Percentiles rank a stretch among this genome's conserved stretches.
These are phyloP conservation scores for Beris chalybata DNA, from an alignment of 2,888 invertebrate genomes.

Conservation along the genomic window DNA sequence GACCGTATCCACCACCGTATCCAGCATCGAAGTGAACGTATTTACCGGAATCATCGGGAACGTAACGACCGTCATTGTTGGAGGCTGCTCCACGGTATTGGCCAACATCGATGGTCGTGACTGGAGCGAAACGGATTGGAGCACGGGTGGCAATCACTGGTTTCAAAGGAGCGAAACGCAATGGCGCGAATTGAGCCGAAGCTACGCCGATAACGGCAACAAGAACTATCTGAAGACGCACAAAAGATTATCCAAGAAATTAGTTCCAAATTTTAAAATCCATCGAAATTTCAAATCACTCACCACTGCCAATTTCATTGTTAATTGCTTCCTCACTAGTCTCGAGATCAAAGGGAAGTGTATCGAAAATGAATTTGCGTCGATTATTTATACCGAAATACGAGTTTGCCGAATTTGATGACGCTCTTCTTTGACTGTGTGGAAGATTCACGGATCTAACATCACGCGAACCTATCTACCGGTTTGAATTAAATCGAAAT, in stretches of 20 bases:
- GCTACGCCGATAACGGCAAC: slow-evolving; percentile 33
- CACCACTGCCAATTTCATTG: slow-evolving; percentile 28
- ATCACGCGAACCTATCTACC: no score
- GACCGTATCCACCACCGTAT: slow-evolving; percentile 58
- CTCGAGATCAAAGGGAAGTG: slow-evolving; percentile 31
- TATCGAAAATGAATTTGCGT: slow-evolving; percentile 16
- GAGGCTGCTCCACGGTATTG: slow-evolving; percentile 40
- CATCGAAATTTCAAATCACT: not conserved
- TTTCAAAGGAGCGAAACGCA: slow-evolving; percentile 15
- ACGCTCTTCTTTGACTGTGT: not conserved
- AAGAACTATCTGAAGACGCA: slow-evolving; percentile 20
- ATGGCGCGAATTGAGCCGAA: slow-evolving; percentile 31
- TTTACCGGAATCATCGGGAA: slow-evolving; percentile 60
- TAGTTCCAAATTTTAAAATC: not conserved
- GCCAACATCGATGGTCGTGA: slow-evolving; percentile 6
- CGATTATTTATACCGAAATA: slow-evolving; percentile 27
- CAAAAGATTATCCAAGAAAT: not conserved
- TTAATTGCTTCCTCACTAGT: slow-evolving; percentile 25
- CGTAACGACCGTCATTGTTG: slow-evolving; percentile 60
- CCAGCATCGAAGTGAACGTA: slow-evolving; percentile 59
- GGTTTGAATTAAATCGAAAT: no score
- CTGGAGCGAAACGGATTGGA: slow-evolving; percentile 6
- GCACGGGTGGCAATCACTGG: not conserved
- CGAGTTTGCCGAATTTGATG: slow-evolving; percentile 5
- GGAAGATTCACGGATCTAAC: no score